Base-by-base conservation (phyloP, 23 tunicate genomes). In the Styela plicata region DNA sequence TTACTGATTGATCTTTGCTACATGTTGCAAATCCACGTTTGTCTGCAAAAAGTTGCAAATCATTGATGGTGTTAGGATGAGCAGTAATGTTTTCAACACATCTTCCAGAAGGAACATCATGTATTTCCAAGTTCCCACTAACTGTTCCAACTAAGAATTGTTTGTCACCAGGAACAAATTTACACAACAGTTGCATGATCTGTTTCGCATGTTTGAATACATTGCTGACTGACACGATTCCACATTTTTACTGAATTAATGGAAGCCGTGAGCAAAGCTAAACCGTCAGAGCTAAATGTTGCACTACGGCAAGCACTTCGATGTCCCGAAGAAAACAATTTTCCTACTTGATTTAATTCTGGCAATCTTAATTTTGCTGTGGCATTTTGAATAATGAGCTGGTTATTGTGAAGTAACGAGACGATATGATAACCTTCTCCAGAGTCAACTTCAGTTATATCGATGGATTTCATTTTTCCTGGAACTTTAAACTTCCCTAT, bases 161-260 rank as follows among this genome's bases (percentile, higher is more conserved):
- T 26, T 86, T 52, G 34, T 90, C 92, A 0, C 99, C 99, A 26
- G 96, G 92, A 17, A 78, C 91, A 80, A 89, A 90, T 52, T 80
- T 24, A 70, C 95, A 90, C 68, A n/a, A 85, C 80, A 33, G 83
- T 74, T 10, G 89, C 78, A 24, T 80, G 92, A 24, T 74, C 84
- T 28, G 82, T 52, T 36, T 75, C 63, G 30, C 88, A 61, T 24
- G 92, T 95, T 0, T 83, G 86, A 24, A 90, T 76, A 64, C 98
- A 93, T 66, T 93, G 89, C 34, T 88, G 89, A 37, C 93, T 88
- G 16, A 63, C 74, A 29, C 98, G 87, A 87, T 93, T 93, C 99
- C 99, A 95, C 22, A 95, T 69, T 82, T 95, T 95, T 1, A 84
- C 92, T 19, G 80, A 75, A 67, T 90, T 82, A 0, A 91, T 73